Evolutionary conservation across 2,888 invertebrate species (phyloP), one percentile per base, ranked within the genome.

Genomic region (Eulithis testata): DNA sequence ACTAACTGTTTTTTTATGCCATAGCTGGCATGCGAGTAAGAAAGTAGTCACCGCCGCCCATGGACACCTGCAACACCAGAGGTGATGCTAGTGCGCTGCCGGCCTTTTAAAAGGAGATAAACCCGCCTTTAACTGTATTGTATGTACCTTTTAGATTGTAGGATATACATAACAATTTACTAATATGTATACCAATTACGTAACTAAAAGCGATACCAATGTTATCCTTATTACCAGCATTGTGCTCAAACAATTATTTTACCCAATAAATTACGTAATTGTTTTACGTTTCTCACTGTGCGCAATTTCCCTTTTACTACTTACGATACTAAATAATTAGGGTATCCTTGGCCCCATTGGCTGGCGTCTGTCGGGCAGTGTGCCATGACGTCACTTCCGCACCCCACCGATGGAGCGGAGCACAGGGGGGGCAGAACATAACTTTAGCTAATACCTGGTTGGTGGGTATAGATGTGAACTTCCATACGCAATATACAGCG

Each of bases 271-370:
- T 31, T 53, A 7, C 59, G 8, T 51, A 37, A 31, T 53, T 44
- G 50, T 44, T 53, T 52, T 53, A 58, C 12, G 44, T 50, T 65
- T 55, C n/a, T 14, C 56, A 59, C 50, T 56, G 59, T 61, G 14
- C 40, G 56, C 49, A 11, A 54, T 54, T 60, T 69, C 56, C 52
- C 44, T 54, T 58, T 45, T 59, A 58, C 37, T 53, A 21, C 21
- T 21, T 21, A 53, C 40, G 55, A 47, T 52, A 58, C 61, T 63
- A 65, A 65, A 63, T 62, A 68, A 70, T 71, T 69, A 65, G 58
- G 43, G 49, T 65, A 68, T 65, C 73, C 71, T 73, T 73, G 71
- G 63, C 71, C 73, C 50, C 65, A 65, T 68, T 65, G 56, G 70
- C 64, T 55, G 51, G 60, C 62, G 62, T 61, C 59, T 62, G 56